These are phyloP conservation scores for Colletes latitarsis DNA, from an alignment of 1,140 invertebrate genomes.

Conservation along the genomic window DNA sequence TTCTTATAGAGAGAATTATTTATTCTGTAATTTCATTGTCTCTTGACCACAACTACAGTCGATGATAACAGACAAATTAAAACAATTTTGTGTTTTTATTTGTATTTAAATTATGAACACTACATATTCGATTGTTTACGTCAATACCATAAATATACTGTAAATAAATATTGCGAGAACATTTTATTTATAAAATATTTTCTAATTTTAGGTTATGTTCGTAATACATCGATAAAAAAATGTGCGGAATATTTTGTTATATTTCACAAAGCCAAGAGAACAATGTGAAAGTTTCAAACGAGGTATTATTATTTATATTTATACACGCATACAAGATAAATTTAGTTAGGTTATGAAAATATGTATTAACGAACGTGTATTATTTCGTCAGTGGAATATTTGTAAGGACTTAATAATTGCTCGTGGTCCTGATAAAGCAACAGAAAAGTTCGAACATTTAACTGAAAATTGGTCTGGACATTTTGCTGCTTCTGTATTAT, in stretches of 20 bases:
- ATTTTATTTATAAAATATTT: conserved; percentile 5
- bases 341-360: conserved; percentile 9
- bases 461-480: conserved; percentile 85
- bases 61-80: background rate
- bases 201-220: conserved; percentile 8
- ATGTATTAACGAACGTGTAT: background rate
- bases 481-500: conserved; percentile 84
- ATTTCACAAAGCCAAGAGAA: conserved; percentile 48
- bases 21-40: background rate
- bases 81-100: background rate
- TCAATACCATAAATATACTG: too few species aligned
- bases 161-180: background rate
- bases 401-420: conserved; percentile 74
- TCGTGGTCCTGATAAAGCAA: conserved; percentile 80
- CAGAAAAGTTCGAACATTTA: conserved; percentile 61
- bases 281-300: conserved; percentile 2
- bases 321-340: background rate
- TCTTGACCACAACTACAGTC: background rate
- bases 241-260: conserved; percentile 79
- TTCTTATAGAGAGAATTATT: background rate
- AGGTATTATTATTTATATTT: conserved; percentile 44
- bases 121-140: too few species aligned
- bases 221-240: conserved; percentile 49
- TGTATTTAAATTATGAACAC: background rate
- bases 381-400: conserved; percentile 73